Evolutionary conservation across 2,888 invertebrate genomes (phyloP), one percentile per base, ranked within the genome.

Genomic region (Eilema caniola): DNA sequence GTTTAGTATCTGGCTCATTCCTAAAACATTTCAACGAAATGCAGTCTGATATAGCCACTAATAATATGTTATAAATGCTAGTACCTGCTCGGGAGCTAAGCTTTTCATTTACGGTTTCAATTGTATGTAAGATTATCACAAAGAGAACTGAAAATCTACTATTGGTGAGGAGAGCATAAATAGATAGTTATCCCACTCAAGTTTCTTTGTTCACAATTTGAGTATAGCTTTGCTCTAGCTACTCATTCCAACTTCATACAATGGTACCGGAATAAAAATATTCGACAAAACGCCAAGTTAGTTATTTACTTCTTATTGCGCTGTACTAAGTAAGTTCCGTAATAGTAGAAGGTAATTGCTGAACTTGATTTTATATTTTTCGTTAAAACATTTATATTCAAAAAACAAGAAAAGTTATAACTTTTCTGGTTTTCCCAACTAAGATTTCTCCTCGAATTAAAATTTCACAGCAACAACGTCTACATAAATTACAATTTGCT

Each of bases 401-500:
- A 10, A 53, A 8, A 53, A 3, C n/a, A 20, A 33, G 31, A 33
- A 33, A 33, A 33, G 31, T 33, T 8, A 33, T 33, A 7, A 28
- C 28, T 28, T 28, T 28, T 28, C 28, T 28, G 28, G 28, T 28
- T 47, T 47, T 47, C 47, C 7, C 20, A 7, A 53, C 8, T 53
- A 53, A 53, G n/a, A 53, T 53, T 53, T n/a, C 53, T 47, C 16
- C 5, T 47, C 47, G 3, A 47, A 16, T n/a, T 53, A 69, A 66
- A 62, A 61, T 61, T 14, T 69, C 37, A 70, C 64, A 71, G 57
- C 31, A 69, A 74, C 74, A 71, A 62, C 61, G 60, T 70, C 25
- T 76, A 31, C 57, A 71, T 69, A 77, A 73, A 62, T 71, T 62
- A 68, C 65, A 75, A 80, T 80, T 80, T 81, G 16, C 77, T 78